Evolutionary conservation across 2,888 invertebrate genomes (phyloP), one percentile per base, ranked within the genome.

Genomic region (Acleris cristana): DNA sequence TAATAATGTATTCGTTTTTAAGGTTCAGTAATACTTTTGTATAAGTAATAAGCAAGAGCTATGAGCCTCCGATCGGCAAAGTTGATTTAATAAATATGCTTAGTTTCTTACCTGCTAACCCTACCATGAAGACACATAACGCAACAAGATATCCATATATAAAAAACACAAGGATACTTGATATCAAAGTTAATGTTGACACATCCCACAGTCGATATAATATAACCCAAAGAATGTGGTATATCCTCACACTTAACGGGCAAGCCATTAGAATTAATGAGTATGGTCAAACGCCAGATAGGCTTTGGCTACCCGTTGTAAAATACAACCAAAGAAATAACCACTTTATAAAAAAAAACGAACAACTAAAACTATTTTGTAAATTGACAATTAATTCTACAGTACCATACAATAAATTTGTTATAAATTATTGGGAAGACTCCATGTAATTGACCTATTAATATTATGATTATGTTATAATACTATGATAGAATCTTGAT

Each of bases 151-250:
- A 96, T 64, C 98, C 98, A 86, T 96, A 97, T 75, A 96, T 94
- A 95, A 97, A 98, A 89, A 96, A 98, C 55, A 97, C 92, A 72
- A 97, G 83, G 77, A 97, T 94, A 83, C 97, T 95, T 62, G 95
- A 92, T 65, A 97, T 93, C 73, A 97, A 89, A 66, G 96, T 96
- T 67, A 96, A 93, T 48, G 96, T 95, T 56, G 96, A 95, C 70
- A 96, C 94, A 64, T 96, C 95, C 96, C 97, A 97, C 78, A 97
- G 95, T 86, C 95, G 95, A 81, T 95, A 93, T 72, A 95, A 87
- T 77, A 95, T 93, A 71, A 92, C 83, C 69, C 94, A 85, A 66
- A 95, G 67, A 76, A 92, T 82, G 71, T 89, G 85, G 83, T 84
- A 87, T 90, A 92, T 90, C 74, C 74, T 67, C 19, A 62, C 34